phyloP scores from a whole-genome alignment of 1,140 invertebrate genomes.

The Parasteatoda tepidariorum region DNA sequence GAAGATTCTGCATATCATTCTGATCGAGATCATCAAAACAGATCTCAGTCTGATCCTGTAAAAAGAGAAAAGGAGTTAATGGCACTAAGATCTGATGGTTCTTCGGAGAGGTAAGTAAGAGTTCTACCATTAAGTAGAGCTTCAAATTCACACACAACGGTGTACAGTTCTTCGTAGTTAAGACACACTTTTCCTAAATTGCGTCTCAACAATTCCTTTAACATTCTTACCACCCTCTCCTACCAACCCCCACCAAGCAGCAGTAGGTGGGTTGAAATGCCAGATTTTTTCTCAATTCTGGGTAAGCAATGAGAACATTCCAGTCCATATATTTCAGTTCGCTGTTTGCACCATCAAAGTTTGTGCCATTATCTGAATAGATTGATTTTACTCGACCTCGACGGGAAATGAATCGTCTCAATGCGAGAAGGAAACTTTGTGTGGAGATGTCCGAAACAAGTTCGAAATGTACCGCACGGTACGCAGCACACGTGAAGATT shows the following conservation, averaged over 20 bases:
- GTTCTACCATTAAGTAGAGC: conserved; percentile 67
- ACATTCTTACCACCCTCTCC: neutral
- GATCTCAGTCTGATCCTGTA: neutral
- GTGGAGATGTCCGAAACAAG: conserved; percentile 30
- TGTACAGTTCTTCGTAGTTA: too few species aligned
- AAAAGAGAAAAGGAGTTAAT: conserved; percentile 64
- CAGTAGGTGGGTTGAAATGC: neutral
- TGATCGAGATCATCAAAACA: neutral
- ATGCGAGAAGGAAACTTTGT: conserved; percentile 14
- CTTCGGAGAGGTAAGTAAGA: conserved; percentile 65
- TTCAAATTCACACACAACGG: conserved; percentile 64
- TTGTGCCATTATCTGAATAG: too few species aligned
- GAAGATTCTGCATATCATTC: too few species aligned
- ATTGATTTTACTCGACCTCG: conserved; percentile 62
- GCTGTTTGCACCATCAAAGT: conserved; percentile 27
- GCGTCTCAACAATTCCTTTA: conserved; percentile 43
- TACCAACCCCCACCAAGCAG: neutral
- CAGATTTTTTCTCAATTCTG: neutral
- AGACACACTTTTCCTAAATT: too few species aligned
- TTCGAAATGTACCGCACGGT: conserved; percentile 42
- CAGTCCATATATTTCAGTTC: neutral
- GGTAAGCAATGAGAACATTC: neutral
- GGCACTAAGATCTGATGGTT: conserved; percentile 63
- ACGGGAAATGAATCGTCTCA: conserved; percentile 56
- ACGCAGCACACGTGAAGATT: conserved; percentile 69